Base-by-base conservation (phyloP, 2,888 invertebrate species). In the Drosophila planitibia region DNA sequence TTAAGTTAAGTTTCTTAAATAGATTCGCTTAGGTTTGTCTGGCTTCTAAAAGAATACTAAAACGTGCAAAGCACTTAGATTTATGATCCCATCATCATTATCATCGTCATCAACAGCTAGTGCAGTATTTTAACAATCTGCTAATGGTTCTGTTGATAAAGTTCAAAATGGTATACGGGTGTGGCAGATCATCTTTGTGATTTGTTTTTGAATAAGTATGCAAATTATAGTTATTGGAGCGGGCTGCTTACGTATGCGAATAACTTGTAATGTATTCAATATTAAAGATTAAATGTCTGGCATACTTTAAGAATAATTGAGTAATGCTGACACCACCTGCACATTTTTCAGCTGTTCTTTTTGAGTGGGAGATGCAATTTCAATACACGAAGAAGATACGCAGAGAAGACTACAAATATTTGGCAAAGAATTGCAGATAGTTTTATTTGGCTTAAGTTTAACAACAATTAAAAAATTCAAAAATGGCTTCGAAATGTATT, bases 1-100 rank as follows among this genome's bases (percentile, higher is more conserved):
- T 85, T 83, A 85, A 83, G 75, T 75, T 59, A 57, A 44, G 57
- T 76, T 66, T 74, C 64, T 71, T 80, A 74, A 82, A 66, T 80
- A 73, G 65, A 69, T 73, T 81, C 71, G 52, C 55, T 49, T 49
- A 28, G 58, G 37, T 44, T 64, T 22, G 58, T 33, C 37, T 62
- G 9, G 30, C 41, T 44, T 51, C 60, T 53, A 25, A 16, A 14
- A 25, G 4, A 47, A 16, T 47, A 25, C 25, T 25, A 47, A 19
- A 55, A 51, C 52, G 70, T 71, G 63, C 71, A 71, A 53, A 63
- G 30, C n/a, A n/a, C 47, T 51, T 39, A 37, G 51, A 69, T 68
- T 74, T 58, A 65, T 62, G 63, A 25, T 61, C n/a, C 53, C 30
- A 53, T 41, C 60, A 60, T 60, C 49, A 47, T 47, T 9, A 22